These are phyloP conservation scores for Cephus runcator DNA, from an alignment of 2,888 invertebrate species.

Conservation along the genomic window DNA sequence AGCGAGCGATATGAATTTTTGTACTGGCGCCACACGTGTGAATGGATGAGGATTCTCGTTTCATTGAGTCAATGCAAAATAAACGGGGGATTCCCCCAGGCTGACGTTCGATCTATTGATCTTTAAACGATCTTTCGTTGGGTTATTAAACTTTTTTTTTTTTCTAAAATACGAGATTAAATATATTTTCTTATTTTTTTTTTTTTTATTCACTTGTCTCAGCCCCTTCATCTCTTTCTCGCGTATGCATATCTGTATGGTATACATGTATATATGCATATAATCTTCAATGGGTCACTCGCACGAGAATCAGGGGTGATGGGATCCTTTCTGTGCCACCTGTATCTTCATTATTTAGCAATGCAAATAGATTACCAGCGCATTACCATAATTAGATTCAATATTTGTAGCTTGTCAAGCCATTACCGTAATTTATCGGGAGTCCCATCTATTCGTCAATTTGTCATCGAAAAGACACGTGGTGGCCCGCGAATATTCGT, in stretches of 20 bases:
- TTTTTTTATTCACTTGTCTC: background rate
- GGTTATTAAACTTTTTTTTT: background rate
- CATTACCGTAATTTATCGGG: constrained; percentile 51
- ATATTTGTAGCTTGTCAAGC: constrained; percentile 59
- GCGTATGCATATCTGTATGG: background rate
- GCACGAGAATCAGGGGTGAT: constrained; percentile 34
- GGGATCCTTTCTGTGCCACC: constrained; percentile 51
- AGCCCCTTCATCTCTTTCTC: background rate
- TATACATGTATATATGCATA: background rate
- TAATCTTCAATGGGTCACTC: constrained; percentile 41
- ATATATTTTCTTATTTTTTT: background rate
- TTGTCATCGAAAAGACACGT: constrained; percentile 22
- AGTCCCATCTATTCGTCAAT: constrained; percentile 37
- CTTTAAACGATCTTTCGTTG: background rate
- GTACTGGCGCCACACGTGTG: background rate
- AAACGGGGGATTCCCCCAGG: background rate
- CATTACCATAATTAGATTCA: constrained; percentile 61
- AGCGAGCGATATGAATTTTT: background rate
- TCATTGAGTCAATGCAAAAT: background rate
- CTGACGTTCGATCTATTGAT: background rate
- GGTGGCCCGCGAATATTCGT: background rate
- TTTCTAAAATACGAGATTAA: background rate
- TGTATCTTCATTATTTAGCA: constrained; percentile 55
- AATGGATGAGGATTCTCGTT: background rate
- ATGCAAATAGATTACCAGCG: constrained; percentile 54